A percentile compares a stretch with the other conserved stretches of the same genome.
Evolutionary conservation across 2,888 invertebrate genomes (phyloP).

Genomic region (Saturnia japonica): DNA sequence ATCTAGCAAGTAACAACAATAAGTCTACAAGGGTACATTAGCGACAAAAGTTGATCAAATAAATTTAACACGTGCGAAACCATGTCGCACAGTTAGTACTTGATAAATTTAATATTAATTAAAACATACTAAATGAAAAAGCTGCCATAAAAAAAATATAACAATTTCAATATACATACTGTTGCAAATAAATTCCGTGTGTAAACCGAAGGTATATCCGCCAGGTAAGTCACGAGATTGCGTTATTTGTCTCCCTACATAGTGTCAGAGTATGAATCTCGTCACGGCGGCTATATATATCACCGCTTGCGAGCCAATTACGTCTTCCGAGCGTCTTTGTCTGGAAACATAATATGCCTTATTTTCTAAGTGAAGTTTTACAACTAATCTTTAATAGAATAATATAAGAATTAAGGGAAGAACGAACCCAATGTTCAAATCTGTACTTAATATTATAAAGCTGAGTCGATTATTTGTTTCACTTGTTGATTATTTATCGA

Average conservation of each 20-base stretch:
- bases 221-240: slow-evolving; percentile 34
- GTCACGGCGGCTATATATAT: slow-evolving; percentile 21
- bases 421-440: neutral
- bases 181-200: neutral
- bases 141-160: neutral
- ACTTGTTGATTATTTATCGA: no score
- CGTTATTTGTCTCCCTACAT: slow-evolving; percentile 31
- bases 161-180: neutral
- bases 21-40: no score
- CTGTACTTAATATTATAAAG: no score
- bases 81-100: no score
- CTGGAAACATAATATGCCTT: neutral
- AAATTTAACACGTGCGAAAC: no score
- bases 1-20: no score
- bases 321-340: neutral
- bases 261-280: slow-evolving; percentile 25
- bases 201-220: slow-evolving; percentile 22
- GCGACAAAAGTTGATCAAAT: no score
- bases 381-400: neutral
- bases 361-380: neutral
- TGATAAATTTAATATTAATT: no score
- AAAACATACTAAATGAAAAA: no score
- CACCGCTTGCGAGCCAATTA: slow-evolving; percentile 11
- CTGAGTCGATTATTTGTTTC: no score
- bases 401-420: neutral